Evolutionary conservation across 2,888 invertebrate species (phyloP).

Genomic region (Oxytorus armatus): DNA sequence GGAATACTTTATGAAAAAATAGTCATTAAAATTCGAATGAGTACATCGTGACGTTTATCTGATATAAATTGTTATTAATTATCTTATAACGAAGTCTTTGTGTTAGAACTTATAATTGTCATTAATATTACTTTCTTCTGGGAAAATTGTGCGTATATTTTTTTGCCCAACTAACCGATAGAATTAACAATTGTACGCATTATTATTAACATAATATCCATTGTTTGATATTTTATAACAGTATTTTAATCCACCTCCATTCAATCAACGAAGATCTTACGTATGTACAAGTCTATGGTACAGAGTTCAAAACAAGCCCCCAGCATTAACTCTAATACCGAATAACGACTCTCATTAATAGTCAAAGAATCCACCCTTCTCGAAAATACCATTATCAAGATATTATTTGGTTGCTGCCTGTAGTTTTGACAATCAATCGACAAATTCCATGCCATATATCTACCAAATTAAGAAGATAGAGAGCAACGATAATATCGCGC

Average conservation of each 20-base stretch:
- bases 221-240: background rate
- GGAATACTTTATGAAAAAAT: too few relatives aligned
- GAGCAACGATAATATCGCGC: background rate
- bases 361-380: slow-evolving; percentile 16
- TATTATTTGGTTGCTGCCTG: slow-evolving; percentile 36
- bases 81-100: too few relatives aligned
- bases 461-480: slow-evolving; percentile 5
- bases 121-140: background rate
- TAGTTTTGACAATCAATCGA: slow-evolving; percentile 55
- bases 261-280: slow-evolving; percentile 52
- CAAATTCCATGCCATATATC: background rate
- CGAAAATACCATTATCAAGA: slow-evolving; percentile 31
- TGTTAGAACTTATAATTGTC: background rate
- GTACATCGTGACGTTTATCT: background rate
- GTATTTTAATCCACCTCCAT: slow-evolving; percentile 25
- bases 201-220: background rate
- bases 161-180: background rate
- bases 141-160: background rate
- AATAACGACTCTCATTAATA: slow-evolving; percentile 60
- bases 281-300: slow-evolving; percentile 13
- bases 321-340: slow-evolving; percentile 49
- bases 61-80: background rate
- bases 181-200: background rate
- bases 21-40: background rate
- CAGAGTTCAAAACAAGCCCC: background rate